Conservation (phyloP, 1,140 invertebrate genomes). For the Orussus abietinus region DNA sequence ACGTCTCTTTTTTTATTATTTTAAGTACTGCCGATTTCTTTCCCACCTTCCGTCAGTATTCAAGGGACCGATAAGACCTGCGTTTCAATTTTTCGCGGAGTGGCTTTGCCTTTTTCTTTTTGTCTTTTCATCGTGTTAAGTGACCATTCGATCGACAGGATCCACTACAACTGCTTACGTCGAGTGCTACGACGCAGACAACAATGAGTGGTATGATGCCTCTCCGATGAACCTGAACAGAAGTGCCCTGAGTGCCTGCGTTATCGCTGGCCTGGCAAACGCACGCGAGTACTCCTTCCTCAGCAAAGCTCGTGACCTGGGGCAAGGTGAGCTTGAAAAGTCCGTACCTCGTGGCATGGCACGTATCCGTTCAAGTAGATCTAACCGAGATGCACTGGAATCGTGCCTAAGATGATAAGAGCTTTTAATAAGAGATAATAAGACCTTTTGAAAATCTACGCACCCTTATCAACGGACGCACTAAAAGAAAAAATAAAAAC, state of each 20-base stretch:
- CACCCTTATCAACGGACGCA: too few relatives aligned
- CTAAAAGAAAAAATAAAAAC: too few relatives aligned
- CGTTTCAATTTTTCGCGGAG: too few relatives aligned
- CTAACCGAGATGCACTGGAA: too few relatives aligned
- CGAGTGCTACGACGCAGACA: conserved; percentile 67
- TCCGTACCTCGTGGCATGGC: too few relatives aligned
- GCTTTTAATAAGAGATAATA: too few relatives aligned
- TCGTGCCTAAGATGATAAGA: too few relatives aligned
- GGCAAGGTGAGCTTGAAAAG: conserved; percentile 25
- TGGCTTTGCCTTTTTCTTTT: not conserved
- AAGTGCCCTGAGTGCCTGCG: conserved; percentile 79
- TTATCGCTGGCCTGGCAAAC: conserved; percentile 73
- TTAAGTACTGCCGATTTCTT: conserved; percentile 1
- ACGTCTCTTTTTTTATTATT: conserved; percentile 1
- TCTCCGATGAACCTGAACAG: conserved; percentile 69
- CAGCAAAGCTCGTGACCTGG: conserved; percentile 30
- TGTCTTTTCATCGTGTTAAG: conserved; percentile 1
- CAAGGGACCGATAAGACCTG: too few relatives aligned
- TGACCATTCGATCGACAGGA: conserved; percentile 21
- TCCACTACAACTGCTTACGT: conserved; percentile 64
- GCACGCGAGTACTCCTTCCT: conserved; percentile 65
- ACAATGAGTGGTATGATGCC: conserved; percentile 66
- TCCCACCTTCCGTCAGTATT: too few relatives aligned
- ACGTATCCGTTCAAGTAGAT: too few relatives aligned
- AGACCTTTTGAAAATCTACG: too few relatives aligned